These are phyloP conservation scores for Neocrepidodera transversa DNA, from an alignment of 2,888 invertebrate species.

Conservation along the genomic window DNA sequence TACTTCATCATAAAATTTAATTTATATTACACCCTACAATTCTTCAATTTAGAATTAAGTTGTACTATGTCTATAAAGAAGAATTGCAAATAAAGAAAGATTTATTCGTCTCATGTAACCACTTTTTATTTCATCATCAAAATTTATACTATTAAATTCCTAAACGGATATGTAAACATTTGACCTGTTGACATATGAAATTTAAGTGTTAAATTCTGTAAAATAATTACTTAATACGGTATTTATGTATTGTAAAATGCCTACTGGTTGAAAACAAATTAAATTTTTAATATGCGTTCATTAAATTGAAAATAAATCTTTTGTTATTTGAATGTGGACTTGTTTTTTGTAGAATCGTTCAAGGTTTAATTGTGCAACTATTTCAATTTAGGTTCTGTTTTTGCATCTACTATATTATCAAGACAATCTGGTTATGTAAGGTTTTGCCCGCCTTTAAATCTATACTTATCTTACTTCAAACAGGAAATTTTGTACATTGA, in stretches of 20 bases:
- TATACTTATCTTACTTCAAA: not conserved
- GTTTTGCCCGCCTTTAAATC: not conserved
- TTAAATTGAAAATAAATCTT: too few species aligned
- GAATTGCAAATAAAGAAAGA: too few species aligned
- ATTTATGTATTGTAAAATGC: not conserved
- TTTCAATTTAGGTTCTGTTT: slow-evolving; percentile 7
- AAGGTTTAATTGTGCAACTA: slow-evolving; percentile 16
- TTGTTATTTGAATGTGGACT: too few species aligned
- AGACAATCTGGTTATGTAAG: slow-evolving; percentile 12
- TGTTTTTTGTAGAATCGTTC: too few species aligned
- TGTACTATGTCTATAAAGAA: too few species aligned
- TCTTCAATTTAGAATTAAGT: too few species aligned
- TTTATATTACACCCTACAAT: too few species aligned
- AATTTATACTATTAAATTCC: not conserved
- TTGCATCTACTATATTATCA: slow-evolving; percentile 3
- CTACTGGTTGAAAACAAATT: too few species aligned
- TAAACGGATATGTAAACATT: not conserved
- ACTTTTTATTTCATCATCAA: too few species aligned
- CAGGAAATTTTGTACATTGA: not conserved
- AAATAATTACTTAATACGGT: not conserved
- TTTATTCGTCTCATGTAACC: too few species aligned
- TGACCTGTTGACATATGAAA: slow-evolving; percentile 5
- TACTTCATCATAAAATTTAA: not conserved
- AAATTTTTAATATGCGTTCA: too few species aligned
- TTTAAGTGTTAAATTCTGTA: slow-evolving; percentile 1